Percentiles rank a stretch among this genome's conserved stretches.
These are phyloP conservation scores for Stichopus chloronotus DNA, from an alignment of 35 echinoderm and acorn worm species.

Conservation along the genomic window DNA sequence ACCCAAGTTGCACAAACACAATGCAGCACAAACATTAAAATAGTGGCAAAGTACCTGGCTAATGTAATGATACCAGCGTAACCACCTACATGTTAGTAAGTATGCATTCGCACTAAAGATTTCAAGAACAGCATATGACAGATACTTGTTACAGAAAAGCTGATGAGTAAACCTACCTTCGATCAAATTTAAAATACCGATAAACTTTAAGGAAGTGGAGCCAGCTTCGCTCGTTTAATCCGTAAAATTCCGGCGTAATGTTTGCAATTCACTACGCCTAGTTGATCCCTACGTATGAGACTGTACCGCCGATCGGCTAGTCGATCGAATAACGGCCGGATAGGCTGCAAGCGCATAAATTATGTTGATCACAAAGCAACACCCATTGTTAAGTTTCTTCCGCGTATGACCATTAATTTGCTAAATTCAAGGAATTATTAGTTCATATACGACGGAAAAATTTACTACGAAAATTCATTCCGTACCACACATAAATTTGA, in stretches of 20 bases:
- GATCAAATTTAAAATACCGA: slow-evolving; percentile 35
- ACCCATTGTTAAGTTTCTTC: slow-evolving; percentile 54
- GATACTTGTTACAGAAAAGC: background rate
- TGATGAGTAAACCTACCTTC: slow-evolving; percentile 13
- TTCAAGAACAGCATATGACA: background rate
- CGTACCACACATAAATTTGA: no score
- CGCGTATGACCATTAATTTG: background rate
- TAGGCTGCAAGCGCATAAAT: slow-evolving; percentile 8
- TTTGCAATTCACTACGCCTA: slow-evolving; percentile 4
- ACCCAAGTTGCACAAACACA: no score
- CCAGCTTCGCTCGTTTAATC: slow-evolving; percentile 18
- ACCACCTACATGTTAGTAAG: background rate
- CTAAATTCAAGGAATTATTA: background rate
- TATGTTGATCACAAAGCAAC: slow-evolving; percentile 34
- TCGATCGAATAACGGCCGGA: slow-evolving; percentile 6
- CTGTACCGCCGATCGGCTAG: background rate
- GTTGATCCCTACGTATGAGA: background rate
- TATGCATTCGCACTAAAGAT: background rate
- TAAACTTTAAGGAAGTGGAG: slow-evolving; percentile 24
- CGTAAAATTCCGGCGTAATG: slow-evolving; percentile 47
- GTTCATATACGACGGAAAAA: no score
- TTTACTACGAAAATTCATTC: no score
- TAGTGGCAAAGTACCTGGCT: no score
- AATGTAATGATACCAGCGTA: background rate
- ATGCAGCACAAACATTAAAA: no score